Conservation (phyloP, 2,888 invertebrate species). For the Prosopocoilus inquinatus region DNA sequence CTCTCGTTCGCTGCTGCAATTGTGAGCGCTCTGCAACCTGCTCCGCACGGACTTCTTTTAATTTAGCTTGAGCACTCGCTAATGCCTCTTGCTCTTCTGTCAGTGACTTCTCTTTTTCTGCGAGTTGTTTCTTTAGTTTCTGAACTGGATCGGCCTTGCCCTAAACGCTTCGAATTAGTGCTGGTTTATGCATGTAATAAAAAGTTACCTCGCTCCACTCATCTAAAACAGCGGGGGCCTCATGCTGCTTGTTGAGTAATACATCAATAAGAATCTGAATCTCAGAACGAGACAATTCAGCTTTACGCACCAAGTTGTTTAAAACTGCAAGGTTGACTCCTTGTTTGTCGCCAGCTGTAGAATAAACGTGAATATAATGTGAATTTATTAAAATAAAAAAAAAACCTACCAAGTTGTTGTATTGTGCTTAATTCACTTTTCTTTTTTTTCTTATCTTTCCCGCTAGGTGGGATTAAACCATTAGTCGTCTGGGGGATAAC, state of each 20-base stretch:
- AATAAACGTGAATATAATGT: conserved; percentile 8
- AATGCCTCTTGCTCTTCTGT: conserved; percentile 74
- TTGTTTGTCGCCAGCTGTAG: conserved; percentile 64
- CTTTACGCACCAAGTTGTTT: conserved; percentile 66
- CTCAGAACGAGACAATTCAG: conserved; percentile 81
- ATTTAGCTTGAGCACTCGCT: conserved; percentile 71
- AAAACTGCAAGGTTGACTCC: conserved; percentile 69
- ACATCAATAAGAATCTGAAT: conserved; percentile 87
- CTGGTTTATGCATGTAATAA: neutral
- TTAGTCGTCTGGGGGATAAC: conserved; percentile 32
- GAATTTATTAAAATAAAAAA: neutral
- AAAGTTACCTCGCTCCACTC: conserved; percentile 77
- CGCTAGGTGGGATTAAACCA: conserved; percentile 34
- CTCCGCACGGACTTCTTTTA: conserved; percentile 73
- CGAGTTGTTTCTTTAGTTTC: conserved; percentile 82
- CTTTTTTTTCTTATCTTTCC: conserved; percentile 57
- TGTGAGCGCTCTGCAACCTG: conserved; percentile 67
- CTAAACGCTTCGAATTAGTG: conserved; percentile 43
- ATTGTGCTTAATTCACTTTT: conserved; percentile 56
- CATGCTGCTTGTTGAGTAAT: conserved; percentile 84
- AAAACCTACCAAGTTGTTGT: conserved; percentile 55
- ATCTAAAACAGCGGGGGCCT: conserved; percentile 68
- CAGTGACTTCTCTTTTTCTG: conserved; percentile 79
- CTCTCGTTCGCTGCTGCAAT: conserved; percentile 54
- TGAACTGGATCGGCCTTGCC: conserved; percentile 82